Percentiles rank a stretch among this genome's conserved stretches.
Evolutionary conservation across 2,113 vertebrate species (phyloP).

Genomic region (Pomatostomus ruficeps): DNA sequence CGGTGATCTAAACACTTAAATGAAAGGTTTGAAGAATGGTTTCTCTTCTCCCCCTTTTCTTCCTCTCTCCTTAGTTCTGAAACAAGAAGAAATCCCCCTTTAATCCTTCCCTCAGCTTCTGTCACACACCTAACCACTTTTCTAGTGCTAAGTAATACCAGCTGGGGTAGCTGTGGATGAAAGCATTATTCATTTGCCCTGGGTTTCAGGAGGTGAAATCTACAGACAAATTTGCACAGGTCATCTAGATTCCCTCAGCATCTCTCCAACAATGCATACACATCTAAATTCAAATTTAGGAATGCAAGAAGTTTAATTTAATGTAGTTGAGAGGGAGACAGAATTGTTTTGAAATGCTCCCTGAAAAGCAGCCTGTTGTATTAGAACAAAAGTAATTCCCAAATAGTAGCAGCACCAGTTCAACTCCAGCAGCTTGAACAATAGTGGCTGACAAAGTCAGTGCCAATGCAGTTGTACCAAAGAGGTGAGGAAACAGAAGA

Average conservation of each 20-base stretch:
- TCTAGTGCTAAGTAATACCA: not conserved
- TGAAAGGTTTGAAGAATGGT: not conserved
- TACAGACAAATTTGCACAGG: not conserved
- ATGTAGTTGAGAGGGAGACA: slow-evolving; percentile 47
- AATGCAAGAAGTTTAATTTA: slow-evolving; percentile 51
- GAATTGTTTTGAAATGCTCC: slow-evolving; percentile 66
- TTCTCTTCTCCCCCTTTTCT: not conserved
- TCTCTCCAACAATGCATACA: not conserved
- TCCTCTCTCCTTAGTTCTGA: not conserved
- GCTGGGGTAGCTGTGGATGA: not conserved
- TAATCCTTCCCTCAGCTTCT: not conserved
- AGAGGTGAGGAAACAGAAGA: too few species aligned
- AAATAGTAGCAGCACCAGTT: too few species aligned
- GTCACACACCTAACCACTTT: not conserved
- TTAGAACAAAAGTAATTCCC: slow-evolving; percentile 72
- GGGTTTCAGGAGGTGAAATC: not conserved
- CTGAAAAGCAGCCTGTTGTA: slow-evolving; percentile 67
- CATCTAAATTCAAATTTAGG: slow-evolving; percentile 19
- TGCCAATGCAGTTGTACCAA: too few species aligned
- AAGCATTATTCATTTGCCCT: not conserved
- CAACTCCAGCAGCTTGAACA: too few species aligned
- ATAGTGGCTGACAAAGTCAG: too few species aligned
- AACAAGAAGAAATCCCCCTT: not conserved
- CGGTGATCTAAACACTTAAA: not conserved
- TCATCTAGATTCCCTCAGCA: not conserved